Evolutionary conservation across 2,888 invertebrate genomes (phyloP).

Genomic region (Timandra comae): DNA sequence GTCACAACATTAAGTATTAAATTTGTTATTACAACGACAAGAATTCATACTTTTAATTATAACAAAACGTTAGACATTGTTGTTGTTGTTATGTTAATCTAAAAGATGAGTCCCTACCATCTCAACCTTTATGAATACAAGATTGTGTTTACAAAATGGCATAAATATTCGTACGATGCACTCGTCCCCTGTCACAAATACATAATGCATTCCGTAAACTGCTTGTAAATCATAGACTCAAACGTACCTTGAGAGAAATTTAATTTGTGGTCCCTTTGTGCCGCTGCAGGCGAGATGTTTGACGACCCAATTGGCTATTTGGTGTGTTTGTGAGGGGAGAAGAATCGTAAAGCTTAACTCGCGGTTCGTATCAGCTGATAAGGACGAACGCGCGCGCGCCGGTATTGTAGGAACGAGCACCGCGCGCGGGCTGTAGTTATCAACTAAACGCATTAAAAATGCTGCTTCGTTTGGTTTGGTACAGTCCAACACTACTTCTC

Average conservation of each 20-base stretch:
- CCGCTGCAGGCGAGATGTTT: slow-evolving; percentile 22
- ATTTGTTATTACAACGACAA: no score
- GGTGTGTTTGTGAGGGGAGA: not conserved
- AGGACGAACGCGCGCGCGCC: slow-evolving; percentile 27
- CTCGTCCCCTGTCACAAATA: slow-evolving; percentile 36
- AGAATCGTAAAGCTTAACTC: not conserved
- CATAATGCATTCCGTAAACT: slow-evolving; percentile 32
- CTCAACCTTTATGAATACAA: slow-evolving; percentile 1
- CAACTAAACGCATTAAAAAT: slow-evolving; percentile 68
- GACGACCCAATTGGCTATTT: not conserved
- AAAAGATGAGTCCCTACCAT: not conserved
- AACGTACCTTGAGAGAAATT: slow-evolving; percentile 59
- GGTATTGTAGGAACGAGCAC: slow-evolving; percentile 47
- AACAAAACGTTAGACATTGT: no score
- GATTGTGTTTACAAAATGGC: slow-evolving; percentile 10
- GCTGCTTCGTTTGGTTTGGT: slow-evolving; percentile 36
- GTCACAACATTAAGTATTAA: no score
- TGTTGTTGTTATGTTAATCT: no score
- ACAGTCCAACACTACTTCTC: slow-evolving; percentile 38
- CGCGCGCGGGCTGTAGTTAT: slow-evolving; percentile 57
- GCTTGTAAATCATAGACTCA: slow-evolving; percentile 33
- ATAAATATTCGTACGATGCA: slow-evolving; percentile 33
- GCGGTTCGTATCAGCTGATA: slow-evolving; percentile 17
- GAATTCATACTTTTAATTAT: no score
- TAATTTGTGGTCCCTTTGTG: slow-evolving; percentile 32